Percentiles rank a stretch among this genome's conserved stretches.
Evolutionary conservation across 2,113 vertebrate species (phyloP).

Genomic region (Neopipo cinnamomea): DNA sequence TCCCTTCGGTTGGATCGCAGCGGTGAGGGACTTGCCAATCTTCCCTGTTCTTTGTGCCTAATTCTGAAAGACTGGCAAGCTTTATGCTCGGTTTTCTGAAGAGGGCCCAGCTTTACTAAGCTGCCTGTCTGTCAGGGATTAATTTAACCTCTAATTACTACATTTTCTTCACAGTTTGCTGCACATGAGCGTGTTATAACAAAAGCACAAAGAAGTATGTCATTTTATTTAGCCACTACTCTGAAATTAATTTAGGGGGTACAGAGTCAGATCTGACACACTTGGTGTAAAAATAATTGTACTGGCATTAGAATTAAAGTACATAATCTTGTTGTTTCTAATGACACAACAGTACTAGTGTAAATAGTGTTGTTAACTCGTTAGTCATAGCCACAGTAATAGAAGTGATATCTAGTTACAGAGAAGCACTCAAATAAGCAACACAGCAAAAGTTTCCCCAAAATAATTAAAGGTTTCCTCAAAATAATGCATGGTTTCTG

Average conservation of each 20-base stretch:
- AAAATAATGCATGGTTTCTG: not conserved
- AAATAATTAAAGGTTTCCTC: not conserved
- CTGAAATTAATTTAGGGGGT: slow-evolving; percentile 72
- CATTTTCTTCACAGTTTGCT: slow-evolving; percentile 77
- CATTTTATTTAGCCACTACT: slow-evolving; percentile 71
- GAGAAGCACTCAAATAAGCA: not conserved
- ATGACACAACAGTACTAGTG: slow-evolving; percentile 45
- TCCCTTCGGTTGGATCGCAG: slow-evolving; percentile 34
- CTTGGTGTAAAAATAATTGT: slow-evolving; percentile 70
- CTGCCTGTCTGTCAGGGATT: slow-evolving; percentile 77
- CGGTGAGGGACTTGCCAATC: slow-evolving; percentile 16
- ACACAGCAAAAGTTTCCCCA: not conserved
- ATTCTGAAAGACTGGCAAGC: slow-evolving; percentile 67
- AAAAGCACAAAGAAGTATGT: slow-evolving; percentile 75
- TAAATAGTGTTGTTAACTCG: slow-evolving; percentile 54
- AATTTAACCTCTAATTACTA: slow-evolving; percentile 82
- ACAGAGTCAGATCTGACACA: slow-evolving; percentile 69
- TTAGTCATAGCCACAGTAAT: slow-evolving; percentile 6
- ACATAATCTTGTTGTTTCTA: slow-evolving; percentile 69
- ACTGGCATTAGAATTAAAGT: slow-evolving; percentile 64
- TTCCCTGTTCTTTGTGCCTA: slow-evolving; percentile 57
- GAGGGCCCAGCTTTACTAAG: slow-evolving; percentile 67
- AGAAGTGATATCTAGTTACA: slow-evolving; percentile 3
- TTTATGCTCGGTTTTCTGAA: slow-evolving; percentile 62
- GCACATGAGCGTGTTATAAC: slow-evolving; percentile 72